phyloP scores from a whole-genome alignment of 2,888 invertebrate genomes.

The Agrochola lychnidis region DNA sequence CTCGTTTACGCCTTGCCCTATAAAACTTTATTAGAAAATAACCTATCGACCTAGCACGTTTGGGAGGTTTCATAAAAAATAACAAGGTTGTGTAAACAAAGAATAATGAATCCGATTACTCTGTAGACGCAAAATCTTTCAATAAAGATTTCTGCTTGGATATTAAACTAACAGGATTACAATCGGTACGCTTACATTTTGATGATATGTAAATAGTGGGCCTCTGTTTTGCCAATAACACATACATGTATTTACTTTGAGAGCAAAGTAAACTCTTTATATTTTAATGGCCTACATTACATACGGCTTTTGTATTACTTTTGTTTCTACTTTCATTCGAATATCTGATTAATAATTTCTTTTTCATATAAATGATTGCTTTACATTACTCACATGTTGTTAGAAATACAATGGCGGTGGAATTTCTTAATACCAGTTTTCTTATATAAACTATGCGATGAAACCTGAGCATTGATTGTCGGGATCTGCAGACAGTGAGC shows the following conservation, averaged over 20 bases:
- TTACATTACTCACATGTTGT: neutral
- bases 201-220: constrained; percentile 26
- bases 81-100: constrained; percentile 54
- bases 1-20: constrained; percentile 50
- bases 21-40: constrained; percentile 72
- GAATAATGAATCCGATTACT: constrained; percentile 42
- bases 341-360: constrained; percentile 1
- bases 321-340: neutral
- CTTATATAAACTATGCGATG: constrained; percentile 19
- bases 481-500: no score
- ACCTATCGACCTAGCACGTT: constrained; percentile 61
- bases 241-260: constrained; percentile 1
- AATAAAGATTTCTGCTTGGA: constrained; percentile 28
- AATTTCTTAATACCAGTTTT: constrained; percentile 28
- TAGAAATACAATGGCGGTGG: constrained; percentile 15
- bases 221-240: constrained; percentile 18
- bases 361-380: neutral
- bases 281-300: neutral
- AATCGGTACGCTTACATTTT: constrained; percentile 7
- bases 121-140: constrained; percentile 15
- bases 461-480: neutral
- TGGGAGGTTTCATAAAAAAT: constrained; percentile 47
- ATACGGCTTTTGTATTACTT: constrained; percentile 2
- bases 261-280: constrained; percentile 26
- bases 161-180: constrained; percentile 35